Conservation (phyloP, 2,113 vertebrate species). For the Microcebus tavaratra region DNA sequence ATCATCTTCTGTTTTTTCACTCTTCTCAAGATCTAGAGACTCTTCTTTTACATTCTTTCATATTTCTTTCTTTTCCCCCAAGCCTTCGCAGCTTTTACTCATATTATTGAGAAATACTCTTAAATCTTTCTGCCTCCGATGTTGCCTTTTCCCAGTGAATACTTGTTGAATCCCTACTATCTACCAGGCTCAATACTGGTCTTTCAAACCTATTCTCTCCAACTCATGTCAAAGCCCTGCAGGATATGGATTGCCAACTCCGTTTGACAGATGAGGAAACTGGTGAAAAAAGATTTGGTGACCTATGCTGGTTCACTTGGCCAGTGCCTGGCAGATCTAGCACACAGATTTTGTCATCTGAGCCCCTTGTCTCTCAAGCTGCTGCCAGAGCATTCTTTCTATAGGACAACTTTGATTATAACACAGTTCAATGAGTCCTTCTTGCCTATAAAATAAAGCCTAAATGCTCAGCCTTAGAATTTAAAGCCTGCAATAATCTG, state of each 20-base stretch:
- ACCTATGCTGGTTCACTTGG: not conserved
- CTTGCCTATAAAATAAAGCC: conserved; percentile 62
- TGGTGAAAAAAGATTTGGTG: not conserved
- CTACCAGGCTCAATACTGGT: not conserved
- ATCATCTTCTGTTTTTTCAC: not conserved
- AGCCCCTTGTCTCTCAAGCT: not conserved
- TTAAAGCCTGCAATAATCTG: conserved; percentile 42
- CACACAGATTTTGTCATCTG: not conserved
- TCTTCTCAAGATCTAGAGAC: not conserved
- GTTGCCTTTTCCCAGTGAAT: not conserved
- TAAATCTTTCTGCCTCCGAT: not conserved
- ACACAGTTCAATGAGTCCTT: conserved; percentile 37
- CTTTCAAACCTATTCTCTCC: not conserved
- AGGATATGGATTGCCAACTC: not conserved
- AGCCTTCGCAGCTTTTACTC: not conserved
- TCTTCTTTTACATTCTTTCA: not conserved
- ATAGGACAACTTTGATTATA: conserved; percentile 16
- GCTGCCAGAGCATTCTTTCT: conserved; percentile 4
- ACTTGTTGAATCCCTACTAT: not conserved
- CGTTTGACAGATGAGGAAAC: not conserved
- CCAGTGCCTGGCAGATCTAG: not conserved
- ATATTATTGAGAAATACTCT: not conserved
- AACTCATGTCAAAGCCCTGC: not conserved
- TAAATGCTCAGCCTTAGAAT: conserved; percentile 46
- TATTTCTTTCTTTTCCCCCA: not conserved